A percentile compares a stretch with the other conserved stretches of the same genome.
Evolutionary conservation across 2,888 invertebrate genomes (phyloP).

Genomic region (Plutella xylostella): DNA sequence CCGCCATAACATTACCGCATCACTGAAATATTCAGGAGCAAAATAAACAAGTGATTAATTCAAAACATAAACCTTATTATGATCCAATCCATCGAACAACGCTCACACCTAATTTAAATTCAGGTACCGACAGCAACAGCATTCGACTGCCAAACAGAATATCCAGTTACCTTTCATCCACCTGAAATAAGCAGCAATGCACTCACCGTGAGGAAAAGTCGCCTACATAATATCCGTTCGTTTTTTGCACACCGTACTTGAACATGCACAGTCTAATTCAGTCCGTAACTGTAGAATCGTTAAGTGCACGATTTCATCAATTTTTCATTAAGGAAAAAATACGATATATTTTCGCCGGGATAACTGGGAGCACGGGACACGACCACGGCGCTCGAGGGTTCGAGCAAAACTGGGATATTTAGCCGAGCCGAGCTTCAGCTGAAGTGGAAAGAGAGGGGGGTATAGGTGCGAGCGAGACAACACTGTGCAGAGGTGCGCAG

Average conservation of each 20-base stretch:
- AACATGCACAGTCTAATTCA: slow-evolving; percentile 27
- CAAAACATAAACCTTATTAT: too few species aligned
- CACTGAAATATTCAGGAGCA: too few species aligned
- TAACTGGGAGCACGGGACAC: slow-evolving; percentile 23
- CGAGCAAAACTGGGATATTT: slow-evolving; percentile 51
- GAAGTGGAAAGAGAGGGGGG: slow-evolving; percentile 27
- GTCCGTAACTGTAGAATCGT: slow-evolving; percentile 25
- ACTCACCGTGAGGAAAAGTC: not conserved
- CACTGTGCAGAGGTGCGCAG: slow-evolving; percentile 62
- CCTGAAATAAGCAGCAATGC: not conserved
- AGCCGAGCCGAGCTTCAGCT: slow-evolving; percentile 26
- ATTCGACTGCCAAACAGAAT: not conserved
- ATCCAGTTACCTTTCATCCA: not conserved
- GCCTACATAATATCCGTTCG: not conserved
- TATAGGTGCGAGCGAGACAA: slow-evolving; percentile 32
- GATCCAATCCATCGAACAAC: not conserved
- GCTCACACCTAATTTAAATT: not conserved
- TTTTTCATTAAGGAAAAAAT: slow-evolving; percentile 53
- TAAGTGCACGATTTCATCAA: slow-evolving; percentile 39
- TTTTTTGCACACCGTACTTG: not conserved
- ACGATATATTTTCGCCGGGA: slow-evolving; percentile 36
- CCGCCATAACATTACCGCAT: too few species aligned
- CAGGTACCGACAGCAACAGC: too few species aligned
- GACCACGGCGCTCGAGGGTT: slow-evolving; percentile 35
- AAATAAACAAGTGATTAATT: too few species aligned